Conservation (phyloP, 2,888 invertebrate species). For the Eledone cirrhosa region DNA sequence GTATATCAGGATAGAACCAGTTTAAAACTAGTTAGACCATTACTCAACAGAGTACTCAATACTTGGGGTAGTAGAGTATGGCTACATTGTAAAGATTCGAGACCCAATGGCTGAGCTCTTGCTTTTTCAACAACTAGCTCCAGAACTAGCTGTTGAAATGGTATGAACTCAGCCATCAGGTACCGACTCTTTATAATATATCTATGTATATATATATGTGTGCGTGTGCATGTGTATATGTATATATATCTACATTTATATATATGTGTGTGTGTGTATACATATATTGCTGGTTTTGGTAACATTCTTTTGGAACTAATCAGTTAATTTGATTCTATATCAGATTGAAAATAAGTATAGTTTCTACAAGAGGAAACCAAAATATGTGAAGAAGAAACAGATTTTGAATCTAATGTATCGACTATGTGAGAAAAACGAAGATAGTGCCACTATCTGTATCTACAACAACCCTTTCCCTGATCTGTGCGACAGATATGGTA, state of each 20-base stretch:
- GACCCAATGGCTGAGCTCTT: too few species aligned
- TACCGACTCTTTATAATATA: not conserved
- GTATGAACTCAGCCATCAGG: too few species aligned
- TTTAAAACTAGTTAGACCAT: too few species aligned
- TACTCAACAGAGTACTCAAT: too few species aligned
- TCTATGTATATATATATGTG: not conserved
- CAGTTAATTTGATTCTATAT: not conserved
- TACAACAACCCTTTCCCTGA: slow-evolving; percentile 61
- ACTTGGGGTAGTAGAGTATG: too few species aligned
- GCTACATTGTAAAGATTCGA: too few species aligned
- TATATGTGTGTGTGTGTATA: not conserved
- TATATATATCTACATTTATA: not conserved
- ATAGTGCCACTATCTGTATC: slow-evolving; percentile 56
- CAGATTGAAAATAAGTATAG: slow-evolving; percentile 48
- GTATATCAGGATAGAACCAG: too few species aligned
- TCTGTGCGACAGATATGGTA: slow-evolving; percentile 41
- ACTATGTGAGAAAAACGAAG: slow-evolving; percentile 58
- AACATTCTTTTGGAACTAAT: not conserved
- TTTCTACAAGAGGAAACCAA: slow-evolving; percentile 33
- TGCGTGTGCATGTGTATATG: not conserved
- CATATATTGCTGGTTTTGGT: not conserved
- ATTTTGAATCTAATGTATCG: slow-evolving; percentile 63
- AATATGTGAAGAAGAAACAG: slow-evolving; percentile 49
- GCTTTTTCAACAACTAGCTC: too few species aligned
- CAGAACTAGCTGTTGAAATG: too few species aligned